phyloP scores from a whole-genome alignment of 2,888 invertebrate species.

The Hanleya hanleyi region DNA sequence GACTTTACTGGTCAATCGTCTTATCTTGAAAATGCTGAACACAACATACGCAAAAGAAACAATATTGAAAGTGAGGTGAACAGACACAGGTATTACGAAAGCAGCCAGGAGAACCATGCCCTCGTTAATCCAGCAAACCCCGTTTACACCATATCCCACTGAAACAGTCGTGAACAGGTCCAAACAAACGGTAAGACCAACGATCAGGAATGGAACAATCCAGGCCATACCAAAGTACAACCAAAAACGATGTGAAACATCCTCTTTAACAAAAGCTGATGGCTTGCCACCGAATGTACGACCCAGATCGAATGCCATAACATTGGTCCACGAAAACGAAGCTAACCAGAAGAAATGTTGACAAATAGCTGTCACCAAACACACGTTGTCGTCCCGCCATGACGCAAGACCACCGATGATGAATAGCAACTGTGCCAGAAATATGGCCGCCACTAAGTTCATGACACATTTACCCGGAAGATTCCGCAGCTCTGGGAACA shows the following conservation, averaged over 20 bases:
- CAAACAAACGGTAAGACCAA: background rate
- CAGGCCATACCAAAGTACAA: background rate
- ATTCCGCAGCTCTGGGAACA: background rate
- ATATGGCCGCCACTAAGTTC: background rate
- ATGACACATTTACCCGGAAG: background rate
- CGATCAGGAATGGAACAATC: background rate
- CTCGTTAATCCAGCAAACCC: background rate
- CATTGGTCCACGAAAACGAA: slow-evolving; percentile 7
- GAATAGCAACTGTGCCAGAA: background rate
- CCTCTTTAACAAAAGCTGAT: background rate
- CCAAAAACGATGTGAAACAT: background rate
- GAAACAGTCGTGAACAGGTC: background rate
- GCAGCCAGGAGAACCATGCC: background rate
- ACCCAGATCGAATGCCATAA: background rate
- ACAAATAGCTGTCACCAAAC: background rate
- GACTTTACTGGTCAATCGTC: background rate
- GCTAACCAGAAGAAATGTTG: slow-evolving; percentile 12
- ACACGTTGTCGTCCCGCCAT: background rate
- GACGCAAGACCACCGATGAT: background rate
- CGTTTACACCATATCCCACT: background rate
- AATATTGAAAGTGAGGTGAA: background rate
- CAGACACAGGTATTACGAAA: background rate
- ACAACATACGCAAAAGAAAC: background rate
- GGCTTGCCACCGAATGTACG: background rate
- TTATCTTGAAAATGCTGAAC: background rate